These are phyloP conservation scores for Thymelicus sylvestris DNA, from an alignment of 2,888 invertebrate species.

Conservation along the genomic window DNA sequence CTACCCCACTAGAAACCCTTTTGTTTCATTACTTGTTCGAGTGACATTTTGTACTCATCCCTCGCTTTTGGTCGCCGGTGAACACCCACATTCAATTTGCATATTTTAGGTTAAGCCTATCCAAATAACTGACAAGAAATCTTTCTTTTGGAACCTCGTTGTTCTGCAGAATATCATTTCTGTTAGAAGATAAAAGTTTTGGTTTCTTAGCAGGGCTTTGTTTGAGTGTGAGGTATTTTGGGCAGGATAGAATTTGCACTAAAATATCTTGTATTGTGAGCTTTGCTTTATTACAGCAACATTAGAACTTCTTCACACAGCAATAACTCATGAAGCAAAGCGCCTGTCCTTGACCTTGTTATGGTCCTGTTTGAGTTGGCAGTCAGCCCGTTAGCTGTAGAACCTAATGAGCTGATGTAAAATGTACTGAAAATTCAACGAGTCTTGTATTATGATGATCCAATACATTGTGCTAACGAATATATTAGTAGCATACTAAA, in stretches of 20 bases:
- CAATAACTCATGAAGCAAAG: too few relatives aligned
- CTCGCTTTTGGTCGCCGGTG: conserved; percentile 18
- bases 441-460: too few relatives aligned
- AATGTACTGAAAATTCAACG: too few relatives aligned
- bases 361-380: too few relatives aligned
- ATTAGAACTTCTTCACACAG: too few relatives aligned
- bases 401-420: too few relatives aligned
- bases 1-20: background rate
- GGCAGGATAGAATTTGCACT: background rate
- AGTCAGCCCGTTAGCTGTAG: too few relatives aligned
- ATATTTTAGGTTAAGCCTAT: conserved; percentile 14
- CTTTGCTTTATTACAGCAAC: too few relatives aligned
- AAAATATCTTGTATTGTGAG: background rate
- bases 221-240: background rate
- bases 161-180: background rate
- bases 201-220: background rate
- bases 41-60: conserved; percentile 10
- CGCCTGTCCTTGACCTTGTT: too few relatives aligned
- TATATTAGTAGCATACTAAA: too few relatives aligned
- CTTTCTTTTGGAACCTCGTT: background rate
- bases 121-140: conserved; percentile 7
- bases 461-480: too few relatives aligned
- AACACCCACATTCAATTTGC: conserved; percentile 25
- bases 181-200: background rate
- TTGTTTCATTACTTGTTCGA: conserved; percentile 3